Percentiles rank a stretch among this genome's conserved stretches.
These are phyloP conservation scores for Mola mola DNA, from an alignment of 2,113 vertebrate species.

Conservation along the genomic window DNA sequence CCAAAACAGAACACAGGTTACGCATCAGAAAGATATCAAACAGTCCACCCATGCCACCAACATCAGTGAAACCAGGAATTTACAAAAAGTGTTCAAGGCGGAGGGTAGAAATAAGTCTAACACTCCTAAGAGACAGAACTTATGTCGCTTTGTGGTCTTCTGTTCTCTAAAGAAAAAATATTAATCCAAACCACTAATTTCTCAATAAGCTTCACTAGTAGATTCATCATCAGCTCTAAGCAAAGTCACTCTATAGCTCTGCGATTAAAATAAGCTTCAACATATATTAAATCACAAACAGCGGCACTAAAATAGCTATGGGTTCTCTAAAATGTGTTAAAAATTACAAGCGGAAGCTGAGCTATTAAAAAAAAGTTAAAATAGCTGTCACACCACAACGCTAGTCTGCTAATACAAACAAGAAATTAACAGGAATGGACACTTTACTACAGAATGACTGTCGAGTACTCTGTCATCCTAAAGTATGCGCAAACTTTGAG, in stretches of 20 bases:
- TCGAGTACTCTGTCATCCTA: conserved; percentile 67
- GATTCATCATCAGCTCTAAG: conserved; percentile 65
- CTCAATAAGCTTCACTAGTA: conserved; percentile 66
- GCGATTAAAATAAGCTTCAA: conserved; percentile 71
- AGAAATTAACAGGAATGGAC: conserved; percentile 71
- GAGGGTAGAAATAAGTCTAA: conserved; percentile 52
- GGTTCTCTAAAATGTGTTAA: conserved; percentile 73
- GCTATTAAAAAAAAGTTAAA: conserved; percentile 72
- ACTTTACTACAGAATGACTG: conserved; percentile 69
- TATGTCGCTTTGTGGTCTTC: conserved; percentile 70
- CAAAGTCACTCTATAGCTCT: conserved; percentile 72
- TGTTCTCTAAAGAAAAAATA: conserved; percentile 61
- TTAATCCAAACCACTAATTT: conserved; percentile 65
- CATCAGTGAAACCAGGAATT: conserved; percentile 67
- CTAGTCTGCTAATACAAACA: conserved; percentile 77
- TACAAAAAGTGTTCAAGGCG: conserved; percentile 64
- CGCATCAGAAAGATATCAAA: conserved; percentile 90
- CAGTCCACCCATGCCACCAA: conserved; percentile 73
- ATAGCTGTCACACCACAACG: conserved; percentile 76
- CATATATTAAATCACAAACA: conserved; percentile 73
- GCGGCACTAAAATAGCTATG: conserved; percentile 66
- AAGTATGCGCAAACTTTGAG: conserved; percentile 60
- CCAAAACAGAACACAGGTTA: conserved; percentile 96
- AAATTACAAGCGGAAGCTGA: conserved; percentile 72
- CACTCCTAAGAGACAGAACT: conserved; percentile 53